phyloP scores from a whole-genome alignment of 2,113 vertebrate species.

The Climacteris rufus region DNA sequence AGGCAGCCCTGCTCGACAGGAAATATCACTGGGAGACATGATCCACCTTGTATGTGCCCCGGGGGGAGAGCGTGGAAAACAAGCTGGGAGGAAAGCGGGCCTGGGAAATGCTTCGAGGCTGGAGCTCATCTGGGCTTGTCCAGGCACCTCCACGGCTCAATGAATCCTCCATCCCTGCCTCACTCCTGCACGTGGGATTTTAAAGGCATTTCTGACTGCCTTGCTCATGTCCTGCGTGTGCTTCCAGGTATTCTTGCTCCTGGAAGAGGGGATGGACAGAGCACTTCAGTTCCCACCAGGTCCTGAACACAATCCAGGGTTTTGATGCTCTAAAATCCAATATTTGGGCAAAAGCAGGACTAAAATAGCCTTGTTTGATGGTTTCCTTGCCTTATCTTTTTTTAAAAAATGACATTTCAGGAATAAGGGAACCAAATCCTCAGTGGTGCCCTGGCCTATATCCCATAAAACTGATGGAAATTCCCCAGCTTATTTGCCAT shows the following conservation, averaged over 20 bases:
- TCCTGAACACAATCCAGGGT: not conserved
- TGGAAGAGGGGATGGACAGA: not conserved
- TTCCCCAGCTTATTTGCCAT: not conserved
- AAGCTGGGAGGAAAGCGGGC: not conserved
- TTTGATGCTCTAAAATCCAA: not conserved
- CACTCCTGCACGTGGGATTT: not conserved
- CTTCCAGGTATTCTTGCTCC: not conserved
- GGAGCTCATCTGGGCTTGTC: not conserved
- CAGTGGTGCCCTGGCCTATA: not conserved
- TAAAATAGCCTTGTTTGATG: not conserved
- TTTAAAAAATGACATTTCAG: not conserved
- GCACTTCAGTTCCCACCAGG: not conserved
- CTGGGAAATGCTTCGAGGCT: not conserved
- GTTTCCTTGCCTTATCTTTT: not conserved
- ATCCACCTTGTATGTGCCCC: not conserved
- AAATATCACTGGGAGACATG: not conserved
- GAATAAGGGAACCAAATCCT: not conserved
- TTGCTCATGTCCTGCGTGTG: not conserved
- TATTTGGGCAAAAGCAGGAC: not conserved
- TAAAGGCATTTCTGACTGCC: not conserved
- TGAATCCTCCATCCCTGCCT: not conserved
- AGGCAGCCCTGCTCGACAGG: not conserved
- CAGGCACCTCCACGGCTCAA: fast-evolving
- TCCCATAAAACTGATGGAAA: not conserved
- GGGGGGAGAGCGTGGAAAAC: not conserved